phyloP scores from a whole-genome alignment of 2,797 vertebrate genomes.

The Bothrops alternatus region DNA sequence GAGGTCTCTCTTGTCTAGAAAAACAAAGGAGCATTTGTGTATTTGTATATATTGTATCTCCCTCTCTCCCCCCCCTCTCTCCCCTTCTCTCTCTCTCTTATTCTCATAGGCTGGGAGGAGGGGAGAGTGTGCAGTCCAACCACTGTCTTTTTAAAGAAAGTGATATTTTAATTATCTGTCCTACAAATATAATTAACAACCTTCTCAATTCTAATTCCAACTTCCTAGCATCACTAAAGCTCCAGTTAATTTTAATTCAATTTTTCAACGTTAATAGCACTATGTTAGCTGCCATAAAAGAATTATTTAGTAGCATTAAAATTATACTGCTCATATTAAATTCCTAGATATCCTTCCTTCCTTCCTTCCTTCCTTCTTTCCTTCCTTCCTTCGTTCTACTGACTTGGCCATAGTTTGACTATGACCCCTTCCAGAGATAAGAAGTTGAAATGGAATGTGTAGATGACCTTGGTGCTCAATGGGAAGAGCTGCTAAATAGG shows the following conservation, averaged over 20 bases:
- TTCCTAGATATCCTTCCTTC: conserved; percentile 35
- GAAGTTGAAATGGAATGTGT: too few relatives aligned
- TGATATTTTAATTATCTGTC: conserved; percentile 64
- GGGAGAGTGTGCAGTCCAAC: conserved; percentile 7
- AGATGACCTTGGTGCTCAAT: too few relatives aligned
- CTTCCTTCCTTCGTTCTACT: not conserved
- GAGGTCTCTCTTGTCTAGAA: not conserved
- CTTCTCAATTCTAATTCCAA: conserved; percentile 60
- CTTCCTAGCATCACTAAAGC: conserved; percentile 58
- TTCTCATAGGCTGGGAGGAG: not conserved
- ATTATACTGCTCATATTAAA: conserved; percentile 60
- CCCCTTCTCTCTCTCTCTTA: not conserved
- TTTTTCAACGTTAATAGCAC: conserved; percentile 59
- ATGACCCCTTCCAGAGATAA: too few relatives aligned
- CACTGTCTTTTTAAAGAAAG: conserved; percentile 54
- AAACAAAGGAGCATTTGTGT: not conserved
- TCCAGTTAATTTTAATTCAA: conserved; percentile 63
- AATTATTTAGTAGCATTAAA: conserved; percentile 70
- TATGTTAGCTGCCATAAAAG: conserved; percentile 60
- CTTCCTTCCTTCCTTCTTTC: conserved; percentile 17
- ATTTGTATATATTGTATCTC: not conserved
- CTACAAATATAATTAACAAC: conserved; percentile 63
- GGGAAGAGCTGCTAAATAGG: too few relatives aligned
- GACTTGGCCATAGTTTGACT: too few relatives aligned
- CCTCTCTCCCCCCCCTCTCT: too few relatives aligned